Conservation (phyloP, 2,113 vertebrate genomes). For the Otolemur garnettii region DNA sequence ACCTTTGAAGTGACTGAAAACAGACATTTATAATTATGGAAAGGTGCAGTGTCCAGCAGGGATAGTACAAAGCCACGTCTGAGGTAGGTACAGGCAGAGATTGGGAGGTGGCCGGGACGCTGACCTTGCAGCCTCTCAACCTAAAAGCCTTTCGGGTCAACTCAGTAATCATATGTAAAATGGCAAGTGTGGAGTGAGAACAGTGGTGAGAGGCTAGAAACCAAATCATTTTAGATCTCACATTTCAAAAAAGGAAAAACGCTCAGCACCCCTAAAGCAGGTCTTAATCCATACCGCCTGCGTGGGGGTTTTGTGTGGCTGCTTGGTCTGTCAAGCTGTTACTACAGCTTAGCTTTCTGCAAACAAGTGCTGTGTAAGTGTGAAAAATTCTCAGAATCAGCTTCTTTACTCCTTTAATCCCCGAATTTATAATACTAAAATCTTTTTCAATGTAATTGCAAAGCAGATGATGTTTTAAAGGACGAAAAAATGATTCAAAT, state of each 20-base stretch:
- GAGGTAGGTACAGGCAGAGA: conserved; percentile 86
- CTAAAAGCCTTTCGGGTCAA: conserved; percentile 86
- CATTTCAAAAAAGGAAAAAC: conserved; percentile 79
- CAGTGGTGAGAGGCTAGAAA: conserved; percentile 79
- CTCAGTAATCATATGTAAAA: conserved; percentile 86
- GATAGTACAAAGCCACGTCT: conserved; percentile 91
- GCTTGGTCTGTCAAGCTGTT: conserved; percentile 57
- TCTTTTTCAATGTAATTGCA: background rate
- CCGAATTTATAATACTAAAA: background rate
- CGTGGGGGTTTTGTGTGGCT: conserved; percentile 43
- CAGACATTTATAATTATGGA: conserved; percentile 94
- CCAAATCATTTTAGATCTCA: conserved; percentile 85
- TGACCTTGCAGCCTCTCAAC: conserved; percentile 86
- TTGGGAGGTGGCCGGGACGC: conserved; percentile 85
- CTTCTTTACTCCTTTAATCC: background rate
- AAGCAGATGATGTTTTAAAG: background rate
- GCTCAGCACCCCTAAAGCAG: conserved; percentile 55
- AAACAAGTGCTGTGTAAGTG: conserved; percentile 55
- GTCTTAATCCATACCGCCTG: conserved; percentile 80
- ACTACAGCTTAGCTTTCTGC: conserved; percentile 56
- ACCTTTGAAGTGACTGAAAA: conserved; percentile 93
- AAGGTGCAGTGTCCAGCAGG: conserved; percentile 93
- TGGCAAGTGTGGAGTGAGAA: conserved; percentile 84
- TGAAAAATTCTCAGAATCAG: background rate
- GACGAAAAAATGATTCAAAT: conserved; percentile 2